Conservation (phyloP, 2,888 invertebrate species). For the Ypsolopha sequella region DNA sequence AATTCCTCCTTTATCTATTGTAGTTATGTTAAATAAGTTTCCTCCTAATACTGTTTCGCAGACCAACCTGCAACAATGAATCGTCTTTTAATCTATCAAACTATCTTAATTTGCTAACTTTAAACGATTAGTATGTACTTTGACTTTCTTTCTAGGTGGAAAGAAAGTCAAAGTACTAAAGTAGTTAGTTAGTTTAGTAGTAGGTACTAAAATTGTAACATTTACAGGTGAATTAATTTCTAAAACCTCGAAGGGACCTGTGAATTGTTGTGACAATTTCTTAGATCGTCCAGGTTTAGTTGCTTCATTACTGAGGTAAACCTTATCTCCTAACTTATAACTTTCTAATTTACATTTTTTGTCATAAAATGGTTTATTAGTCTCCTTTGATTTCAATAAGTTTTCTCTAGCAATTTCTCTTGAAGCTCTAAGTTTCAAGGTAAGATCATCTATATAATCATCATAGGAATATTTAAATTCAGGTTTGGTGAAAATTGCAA, state of each 20-base stretch:
- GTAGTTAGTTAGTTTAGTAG: too few relatives aligned
- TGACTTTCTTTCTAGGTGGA: conserved; percentile 10
- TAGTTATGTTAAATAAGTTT: conserved; percentile 7
- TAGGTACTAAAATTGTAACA: conserved; percentile 11
- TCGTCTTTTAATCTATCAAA: conserved; percentile 12
- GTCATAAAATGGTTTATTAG: conserved; percentile 3
- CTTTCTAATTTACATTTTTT: too few relatives aligned
- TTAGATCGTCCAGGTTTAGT: conserved; percentile 10
- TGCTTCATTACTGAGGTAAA: too few relatives aligned
- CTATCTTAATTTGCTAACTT: conserved; percentile 9
- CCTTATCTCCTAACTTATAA: too few relatives aligned
- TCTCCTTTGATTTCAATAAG: conserved; percentile 8
- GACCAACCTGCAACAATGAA: conserved; percentile 1
- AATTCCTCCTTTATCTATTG: conserved; percentile 11
- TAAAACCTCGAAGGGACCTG: conserved; percentile 11
- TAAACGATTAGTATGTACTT: conserved; percentile 13
- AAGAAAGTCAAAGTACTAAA: too few relatives aligned
- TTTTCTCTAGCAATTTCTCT: conserved; percentile 14
- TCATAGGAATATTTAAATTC: too few relatives aligned
- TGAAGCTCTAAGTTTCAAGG: conserved; percentile 13
- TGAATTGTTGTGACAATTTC: conserved; percentile 9
- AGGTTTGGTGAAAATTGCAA: conserved; percentile 19
- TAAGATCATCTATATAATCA: conserved; percentile 17
- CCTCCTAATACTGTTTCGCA: conserved; percentile 3
- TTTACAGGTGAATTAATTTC: conserved; percentile 12